Evolutionary conservation across 2,888 invertebrate genomes (phyloP), one percentile per base, ranked within the genome.

Genomic region (Chorisops tibialis): DNA sequence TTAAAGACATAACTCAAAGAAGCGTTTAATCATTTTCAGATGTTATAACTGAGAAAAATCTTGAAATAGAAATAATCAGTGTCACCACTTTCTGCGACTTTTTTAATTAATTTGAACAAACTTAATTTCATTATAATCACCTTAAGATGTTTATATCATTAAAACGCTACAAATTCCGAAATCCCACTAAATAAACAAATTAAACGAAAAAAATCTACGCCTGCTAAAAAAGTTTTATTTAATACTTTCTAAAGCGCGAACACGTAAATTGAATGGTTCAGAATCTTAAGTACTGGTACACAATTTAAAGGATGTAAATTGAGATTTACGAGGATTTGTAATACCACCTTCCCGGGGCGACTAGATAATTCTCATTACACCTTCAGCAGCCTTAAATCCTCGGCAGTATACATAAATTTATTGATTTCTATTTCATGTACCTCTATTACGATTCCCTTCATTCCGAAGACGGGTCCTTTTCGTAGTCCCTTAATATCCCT

Each of bases 251-350:
- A 5, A 35, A 50, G 49, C 35, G 14, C 18, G 30, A 50, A 45
- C 30, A 16, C 21, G 16, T 18, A 22, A 56, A 56, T 43, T n/a
- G 43, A 56, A 43, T 43, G 24, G 24, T 24, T 56, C 16, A 39
- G 22, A 5, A 7, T 56, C 30, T 43, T 38, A 56, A 56, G 45
- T 45, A 43, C 41, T 51, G 37, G 61, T 51, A 61, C 45, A 59
- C 58, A 59, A 9, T 64, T 64, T 64, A 59, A 38, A 58, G 59
- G 61, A 45, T 64, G 64, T 64, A 64, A 64, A 64, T 64, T 61
- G 59, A 64, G 64, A 64, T 64, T 64, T 61, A 64, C 49, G 45
- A 48, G 39, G 49, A 47, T 48, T 37, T 39, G 35, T 62, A 52
- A 51, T 37, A 45, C 47, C 49, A n/a, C 51, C 37, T 38, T 35